phyloP scores from a whole-genome alignment of 2,113 vertebrate genomes.

The Glareola pratincola region DNA sequence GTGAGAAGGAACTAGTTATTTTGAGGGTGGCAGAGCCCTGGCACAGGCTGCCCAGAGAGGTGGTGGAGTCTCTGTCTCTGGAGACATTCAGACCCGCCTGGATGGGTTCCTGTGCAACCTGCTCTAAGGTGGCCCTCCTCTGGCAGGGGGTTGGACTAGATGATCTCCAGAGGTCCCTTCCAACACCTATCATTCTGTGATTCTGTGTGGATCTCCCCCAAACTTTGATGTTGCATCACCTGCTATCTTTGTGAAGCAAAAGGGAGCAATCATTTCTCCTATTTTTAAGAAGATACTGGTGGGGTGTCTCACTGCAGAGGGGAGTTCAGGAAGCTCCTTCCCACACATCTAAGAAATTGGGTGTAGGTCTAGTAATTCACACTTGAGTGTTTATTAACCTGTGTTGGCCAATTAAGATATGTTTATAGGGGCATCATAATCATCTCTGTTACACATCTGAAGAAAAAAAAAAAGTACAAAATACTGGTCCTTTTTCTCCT shows the following conservation, averaged over 20 bases:
- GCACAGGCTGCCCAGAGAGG: no score
- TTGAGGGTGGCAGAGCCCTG: no score
- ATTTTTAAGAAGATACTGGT: neutral
- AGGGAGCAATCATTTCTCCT: neutral
- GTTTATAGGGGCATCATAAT: neutral
- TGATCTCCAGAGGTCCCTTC: no score
- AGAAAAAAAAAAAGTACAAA: neutral
- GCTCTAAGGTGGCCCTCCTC: no score
- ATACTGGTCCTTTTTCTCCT: neutral
- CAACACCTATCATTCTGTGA: no score
- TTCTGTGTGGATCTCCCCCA: neutral
- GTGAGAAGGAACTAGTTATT: no score
- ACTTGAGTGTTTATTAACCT: neutral
- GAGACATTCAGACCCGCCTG: no score
- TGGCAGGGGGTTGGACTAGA: no score
- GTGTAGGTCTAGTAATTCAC: neutral
- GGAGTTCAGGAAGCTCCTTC: neutral
- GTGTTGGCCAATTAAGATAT: neutral
- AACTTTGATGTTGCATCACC: neutral
- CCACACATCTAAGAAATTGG: rapidly evolving
- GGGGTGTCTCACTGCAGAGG: neutral
- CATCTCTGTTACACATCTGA: neutral
- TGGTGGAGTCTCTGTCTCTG: no score
- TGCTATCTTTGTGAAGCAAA: neutral
- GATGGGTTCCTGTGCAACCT: no score